Evolutionary conservation across 2,888 invertebrate genomes (phyloP).

Genomic region (Pyrocoelia pectoralis): DNA sequence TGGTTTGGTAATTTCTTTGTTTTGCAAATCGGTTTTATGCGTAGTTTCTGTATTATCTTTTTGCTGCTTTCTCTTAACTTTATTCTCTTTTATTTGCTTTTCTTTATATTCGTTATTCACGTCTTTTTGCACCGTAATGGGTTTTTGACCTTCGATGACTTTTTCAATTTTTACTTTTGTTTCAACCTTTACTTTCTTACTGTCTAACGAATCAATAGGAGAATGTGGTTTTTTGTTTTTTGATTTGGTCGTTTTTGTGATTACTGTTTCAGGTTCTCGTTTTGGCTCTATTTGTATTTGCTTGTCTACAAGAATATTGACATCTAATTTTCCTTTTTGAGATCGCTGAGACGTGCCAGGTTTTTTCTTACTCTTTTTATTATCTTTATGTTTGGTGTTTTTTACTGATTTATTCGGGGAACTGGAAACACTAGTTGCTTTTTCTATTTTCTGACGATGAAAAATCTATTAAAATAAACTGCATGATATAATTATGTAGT

Average conservation of each 20-base stretch:
- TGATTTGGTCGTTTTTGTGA: background rate
- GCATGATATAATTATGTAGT: too few species aligned
- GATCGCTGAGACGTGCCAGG: background rate
- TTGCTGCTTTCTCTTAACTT: background rate
- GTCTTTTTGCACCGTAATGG: too few species aligned
- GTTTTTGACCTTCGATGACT: too few species aligned
- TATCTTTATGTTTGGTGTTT: too few species aligned
- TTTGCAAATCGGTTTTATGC: background rate
- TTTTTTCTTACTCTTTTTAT: too few species aligned
- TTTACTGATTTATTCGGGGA: too few species aligned
- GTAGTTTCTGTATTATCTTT: background rate
- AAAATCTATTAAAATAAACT: too few species aligned
- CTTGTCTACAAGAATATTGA: constrained; percentile 8
- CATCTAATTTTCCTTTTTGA: constrained; percentile 6
- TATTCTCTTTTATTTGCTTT: background rate
- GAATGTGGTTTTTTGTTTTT: background rate
- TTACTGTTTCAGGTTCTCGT: too few species aligned
- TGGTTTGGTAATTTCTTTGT: background rate
- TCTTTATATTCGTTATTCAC: background rate
- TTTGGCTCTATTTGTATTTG: constrained; percentile 2
- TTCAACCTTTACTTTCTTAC: background rate
- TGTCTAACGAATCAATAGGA: background rate
- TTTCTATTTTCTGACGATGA: too few species aligned
- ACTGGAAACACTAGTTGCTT: too few species aligned
- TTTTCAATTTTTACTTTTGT: background rate